Evolutionary conservation across 2,888 invertebrate species (phyloP), one percentile per base, ranked within the genome.

Genomic region (Drosophila recens): DNA sequence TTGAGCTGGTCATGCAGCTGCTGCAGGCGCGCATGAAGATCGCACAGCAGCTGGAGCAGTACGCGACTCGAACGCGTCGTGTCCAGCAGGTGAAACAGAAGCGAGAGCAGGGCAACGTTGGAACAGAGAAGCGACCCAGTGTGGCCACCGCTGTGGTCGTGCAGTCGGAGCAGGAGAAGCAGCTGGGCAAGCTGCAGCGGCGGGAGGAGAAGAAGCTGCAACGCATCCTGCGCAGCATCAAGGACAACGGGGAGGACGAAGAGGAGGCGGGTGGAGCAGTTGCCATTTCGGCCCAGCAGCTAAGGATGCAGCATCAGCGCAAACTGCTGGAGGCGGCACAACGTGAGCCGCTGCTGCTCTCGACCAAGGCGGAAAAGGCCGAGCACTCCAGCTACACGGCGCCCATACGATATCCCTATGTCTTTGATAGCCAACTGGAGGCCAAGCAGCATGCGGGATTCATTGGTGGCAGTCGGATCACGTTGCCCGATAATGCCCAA

Each of bases 61-160:
- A 87, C 17, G 90, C 88, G 36, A 90, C 90, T 40, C 65, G 75
- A 9, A 83, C 89, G 23, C 87, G 90, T 13, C 88, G 82, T 52
- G 87, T 93, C 0, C 86, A 87, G 40, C 75, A 76, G 52, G 83
- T 82, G 0, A 79, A 85, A 10, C 84, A 82, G 20, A 86, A 90
- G 49, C 84, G 86, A 13, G 77, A 73, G 4, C 69, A 76, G 38
- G 38, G 52, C 6, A 33, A 54, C 13, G 6, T 13, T 4, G 70
- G 66, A 4, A 5, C 48, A 0, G 90, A 89, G 56, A 66, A 85
- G 70, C 85, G 92, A 87, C 97, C 97, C 0, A 94, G 95, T 13
- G 96, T 96, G 75, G 94, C 96, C 3, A 96, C 95, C 75, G 96
- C 97, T 92, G 97, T 98, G 2, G 96, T 95, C 15, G 96, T 98